Conservation (phyloP, 2,797 vertebrate genomes). For the Falco rusticolus region DNA sequence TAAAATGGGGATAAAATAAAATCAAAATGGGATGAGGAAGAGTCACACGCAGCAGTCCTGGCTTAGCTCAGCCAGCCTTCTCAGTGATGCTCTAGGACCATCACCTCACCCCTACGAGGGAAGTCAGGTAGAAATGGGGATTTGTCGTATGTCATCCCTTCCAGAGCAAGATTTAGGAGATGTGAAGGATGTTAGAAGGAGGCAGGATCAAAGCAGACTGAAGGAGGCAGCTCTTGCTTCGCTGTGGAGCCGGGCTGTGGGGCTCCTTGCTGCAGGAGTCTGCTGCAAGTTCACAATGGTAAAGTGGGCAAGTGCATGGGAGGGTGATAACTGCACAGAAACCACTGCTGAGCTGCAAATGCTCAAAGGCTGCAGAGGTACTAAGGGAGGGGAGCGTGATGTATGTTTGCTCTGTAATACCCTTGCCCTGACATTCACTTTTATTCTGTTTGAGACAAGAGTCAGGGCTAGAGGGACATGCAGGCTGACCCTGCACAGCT, state of each 20-base stretch:
- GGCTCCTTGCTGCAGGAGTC: background rate
- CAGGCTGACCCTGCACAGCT: background rate
- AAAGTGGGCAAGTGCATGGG: background rate
- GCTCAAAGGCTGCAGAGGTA: too few species aligned
- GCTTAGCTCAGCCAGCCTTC: background rate
- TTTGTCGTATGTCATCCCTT: background rate
- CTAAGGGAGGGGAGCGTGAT: background rate
- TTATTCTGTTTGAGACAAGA: background rate
- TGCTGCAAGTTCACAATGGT: background rate
- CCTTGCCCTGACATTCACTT: background rate
- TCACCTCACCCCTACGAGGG: background rate
- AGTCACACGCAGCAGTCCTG: background rate
- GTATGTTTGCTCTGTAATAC: background rate
- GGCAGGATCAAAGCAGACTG: background rate
- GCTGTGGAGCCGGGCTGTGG: fast-evolving
- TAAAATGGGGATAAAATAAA: background rate
- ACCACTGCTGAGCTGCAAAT: background rate
- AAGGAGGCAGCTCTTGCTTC: background rate
- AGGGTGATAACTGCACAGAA: background rate
- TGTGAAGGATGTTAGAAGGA: background rate
- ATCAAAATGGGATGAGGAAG: background rate
- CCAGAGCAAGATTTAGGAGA: background rate
- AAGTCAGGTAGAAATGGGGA: background rate
- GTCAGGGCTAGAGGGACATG: fast-evolving
- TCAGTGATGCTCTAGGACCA: background rate